A percentile compares a stretch with the other conserved stretches of the same genome.
These are phyloP conservation scores for Rhopalosiphum nymphaeae DNA, from an alignment of 2,888 invertebrate species.

Conservation along the genomic window DNA sequence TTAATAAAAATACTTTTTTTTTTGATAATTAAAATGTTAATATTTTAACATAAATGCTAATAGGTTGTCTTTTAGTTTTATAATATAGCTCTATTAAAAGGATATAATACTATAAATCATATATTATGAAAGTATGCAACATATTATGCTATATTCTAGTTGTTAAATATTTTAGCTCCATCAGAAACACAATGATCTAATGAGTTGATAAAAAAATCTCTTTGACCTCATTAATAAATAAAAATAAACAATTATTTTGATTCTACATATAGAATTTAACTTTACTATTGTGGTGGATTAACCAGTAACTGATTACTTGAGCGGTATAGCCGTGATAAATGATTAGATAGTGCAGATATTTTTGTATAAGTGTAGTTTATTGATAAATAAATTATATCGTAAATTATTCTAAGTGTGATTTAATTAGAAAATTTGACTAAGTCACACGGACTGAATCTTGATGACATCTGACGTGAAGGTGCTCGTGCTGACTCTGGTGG, in stretches of 20 bases:
- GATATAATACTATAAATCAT: not conserved
- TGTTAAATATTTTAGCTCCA: not conserved
- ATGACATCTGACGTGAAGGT: too few relatives aligned
- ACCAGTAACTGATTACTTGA: too few relatives aligned
- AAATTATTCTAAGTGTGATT: too few relatives aligned
- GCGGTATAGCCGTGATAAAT: too few relatives aligned
- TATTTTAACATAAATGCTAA: not conserved
- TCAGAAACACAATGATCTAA: not conserved
- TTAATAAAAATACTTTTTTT: not conserved
- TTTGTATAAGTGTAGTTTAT: too few relatives aligned
- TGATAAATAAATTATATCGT: too few relatives aligned
- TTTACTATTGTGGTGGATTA: too few relatives aligned
- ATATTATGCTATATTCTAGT: not conserved
- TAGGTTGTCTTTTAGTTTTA: not conserved
- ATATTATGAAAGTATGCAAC: not conserved
- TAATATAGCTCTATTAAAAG: not conserved
- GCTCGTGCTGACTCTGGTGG: too few relatives aligned
- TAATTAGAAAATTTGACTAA: too few relatives aligned
- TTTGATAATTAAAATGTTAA: not conserved
- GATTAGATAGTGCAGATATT: too few relatives aligned
- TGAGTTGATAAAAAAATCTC: not conserved
- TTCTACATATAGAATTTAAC: not conserved
- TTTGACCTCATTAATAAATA: not conserved
- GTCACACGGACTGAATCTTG: too few relatives aligned
- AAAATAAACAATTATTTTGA: not conserved